phyloP scores from a whole-genome alignment of 2,888 invertebrate genomes.

The Archaeoteleia sp. region DNA sequence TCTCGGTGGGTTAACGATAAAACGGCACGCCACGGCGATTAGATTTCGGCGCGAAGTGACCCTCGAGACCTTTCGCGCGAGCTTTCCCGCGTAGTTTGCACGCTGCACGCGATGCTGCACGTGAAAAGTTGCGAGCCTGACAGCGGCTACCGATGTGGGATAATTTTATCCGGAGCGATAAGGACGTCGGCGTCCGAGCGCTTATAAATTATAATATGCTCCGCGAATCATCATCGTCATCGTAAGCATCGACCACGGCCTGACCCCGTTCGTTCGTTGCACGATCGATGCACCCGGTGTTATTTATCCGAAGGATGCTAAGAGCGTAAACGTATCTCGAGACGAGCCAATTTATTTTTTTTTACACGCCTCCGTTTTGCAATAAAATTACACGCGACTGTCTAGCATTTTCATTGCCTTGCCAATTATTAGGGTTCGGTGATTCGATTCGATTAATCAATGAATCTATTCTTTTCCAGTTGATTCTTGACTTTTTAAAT shows the following conservation, averaged over 20 bases:
- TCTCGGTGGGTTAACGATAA: conserved; percentile 48
- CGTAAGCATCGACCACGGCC: conserved; percentile 26
- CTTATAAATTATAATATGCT: conserved; percentile 58
- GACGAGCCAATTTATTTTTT: background rate
- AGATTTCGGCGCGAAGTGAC: conserved; percentile 52
- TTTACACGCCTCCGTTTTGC: no score
- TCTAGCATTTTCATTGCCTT: no score
- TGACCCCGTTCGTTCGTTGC: conserved; percentile 24
- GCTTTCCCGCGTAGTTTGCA: conserved; percentile 22
- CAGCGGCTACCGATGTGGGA: conserved; percentile 35
- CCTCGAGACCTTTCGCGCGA: conserved; percentile 36
- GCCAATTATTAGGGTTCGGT: no score
- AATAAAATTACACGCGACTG: background rate
- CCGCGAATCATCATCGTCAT: conserved; percentile 56
- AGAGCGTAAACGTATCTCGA: background rate
- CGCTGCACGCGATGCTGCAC: conserved; percentile 51
- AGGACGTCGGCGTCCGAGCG: conserved; percentile 50
- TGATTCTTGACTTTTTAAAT: no score
- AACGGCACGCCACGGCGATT: conserved; percentile 48
- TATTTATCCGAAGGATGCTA: conserved; percentile 7
- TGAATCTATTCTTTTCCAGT: no score
- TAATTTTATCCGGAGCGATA: conserved; percentile 59
- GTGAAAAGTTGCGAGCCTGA: conserved; percentile 52
- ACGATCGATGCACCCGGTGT: conserved; percentile 20
- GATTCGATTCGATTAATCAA: no score